phyloP scores from a whole-genome alignment of 2,797 vertebrate genomes.

The Chelidonichthys spinosus region DNA sequence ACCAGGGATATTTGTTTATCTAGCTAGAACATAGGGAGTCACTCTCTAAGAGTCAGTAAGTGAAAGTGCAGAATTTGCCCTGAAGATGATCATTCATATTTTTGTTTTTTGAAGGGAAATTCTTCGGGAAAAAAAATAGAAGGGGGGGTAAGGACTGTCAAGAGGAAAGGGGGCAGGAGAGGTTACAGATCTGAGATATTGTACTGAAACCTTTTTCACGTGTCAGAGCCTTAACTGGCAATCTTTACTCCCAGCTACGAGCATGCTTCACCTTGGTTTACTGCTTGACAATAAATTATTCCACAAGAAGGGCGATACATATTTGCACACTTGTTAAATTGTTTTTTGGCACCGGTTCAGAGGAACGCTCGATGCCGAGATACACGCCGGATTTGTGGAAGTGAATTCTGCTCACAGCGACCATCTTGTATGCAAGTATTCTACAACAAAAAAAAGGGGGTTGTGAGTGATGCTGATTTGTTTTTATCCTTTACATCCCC shows the following conservation, averaged over 20 bases:
- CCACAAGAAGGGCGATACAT: slow-evolving; percentile 66
- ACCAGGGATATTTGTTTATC: slow-evolving; percentile 66
- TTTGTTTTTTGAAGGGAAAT: slow-evolving; percentile 70
- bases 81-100: slow-evolving; percentile 76
- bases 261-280: slow-evolving; percentile 69
- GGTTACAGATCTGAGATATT: slow-evolving; percentile 46
- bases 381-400: slow-evolving; percentile 56
- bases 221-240: slow-evolving; percentile 70
- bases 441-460: not conserved
- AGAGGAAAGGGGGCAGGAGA: slow-evolving; percentile 24
- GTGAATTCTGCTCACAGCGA: slow-evolving; percentile 51
- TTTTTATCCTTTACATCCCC: slow-evolving; percentile 15
- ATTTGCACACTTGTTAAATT: slow-evolving; percentile 70
- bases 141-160: slow-evolving; percentile 21
- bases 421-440: slow-evolving; percentile 23
- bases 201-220: slow-evolving; percentile 51
- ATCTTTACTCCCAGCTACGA: slow-evolving; percentile 66
- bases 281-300: slow-evolving; percentile 69
- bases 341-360: slow-evolving; percentile 71
- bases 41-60: slow-evolving; percentile 74
- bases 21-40: slow-evolving; percentile 74
- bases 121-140: slow-evolving; percentile 31
- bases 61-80: slow-evolving; percentile 79
- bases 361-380: slow-evolving; percentile 51
- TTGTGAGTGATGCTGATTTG: slow-evolving; percentile 9